Evolutionary conservation across 2,888 invertebrate species (phyloP), one percentile per base, ranked within the genome.

Genomic region (Hesperia comma): DNA sequence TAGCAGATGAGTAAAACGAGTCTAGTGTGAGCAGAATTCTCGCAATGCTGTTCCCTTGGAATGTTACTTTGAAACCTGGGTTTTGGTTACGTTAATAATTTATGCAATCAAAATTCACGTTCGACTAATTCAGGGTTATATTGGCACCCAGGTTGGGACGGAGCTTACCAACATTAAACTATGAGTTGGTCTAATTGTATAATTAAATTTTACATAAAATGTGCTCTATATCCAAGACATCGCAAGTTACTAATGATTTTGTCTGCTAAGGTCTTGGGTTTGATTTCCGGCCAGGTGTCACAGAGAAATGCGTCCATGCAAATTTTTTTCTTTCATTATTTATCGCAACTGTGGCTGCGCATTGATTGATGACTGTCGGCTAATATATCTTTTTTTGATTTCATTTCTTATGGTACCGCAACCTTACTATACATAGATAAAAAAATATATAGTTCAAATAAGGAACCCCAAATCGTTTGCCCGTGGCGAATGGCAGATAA

Each of bases 401-500:
- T n/a, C n/a, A 26, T 26, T 26, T 26, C 5, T 26, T 26, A 26
- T 2, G 2, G 3, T 26, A 26, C 26, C 26, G 26, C 5, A 4
- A 2, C 26, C 17, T 46, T 15, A 17, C 6, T 7, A 17, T 46
- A 46, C 7, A 12, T 6, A 17, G 1, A 12, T 51, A 0, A 2
- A 21, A 19, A 32, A 21, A 51, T 33, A 43, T 21, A 49, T 51
- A n/a, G 15, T 54, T 55, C 14, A 1, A 41, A 1, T 21, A 66
- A 41, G 60, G 66, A 67, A 61, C 55, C 51, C 67, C 12, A 37
- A 54, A 60, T 15, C 60, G 61, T 54, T 66, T 60, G 60, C 61
- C 69, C 66, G 69, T 63, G 51, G 61, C 53, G 60, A 70, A 71
- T 70, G 63, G 64, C 69, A 71, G 70, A 70, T 74, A 71, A 70